Evolutionary conservation across 1,140 invertebrate species (phyloP).

Genomic region (Propsilocerus akamusi): DNA sequence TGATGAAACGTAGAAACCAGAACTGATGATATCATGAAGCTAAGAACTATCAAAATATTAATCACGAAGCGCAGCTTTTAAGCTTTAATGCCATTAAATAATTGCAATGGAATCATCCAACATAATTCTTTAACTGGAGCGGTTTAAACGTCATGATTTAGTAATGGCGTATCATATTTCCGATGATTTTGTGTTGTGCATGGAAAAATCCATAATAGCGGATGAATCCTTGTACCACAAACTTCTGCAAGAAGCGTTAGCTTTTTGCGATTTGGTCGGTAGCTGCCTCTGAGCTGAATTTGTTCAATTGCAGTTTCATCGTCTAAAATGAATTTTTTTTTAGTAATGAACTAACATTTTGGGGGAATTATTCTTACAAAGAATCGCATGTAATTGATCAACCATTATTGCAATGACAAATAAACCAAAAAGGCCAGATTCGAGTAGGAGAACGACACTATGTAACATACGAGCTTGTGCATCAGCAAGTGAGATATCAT

Average conservation of each 20-base stretch:
- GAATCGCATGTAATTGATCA: slow-evolving; percentile 74
- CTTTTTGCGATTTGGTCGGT: slow-evolving; percentile 43
- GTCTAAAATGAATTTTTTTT: no score
- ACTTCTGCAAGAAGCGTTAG: slow-evolving; percentile 55
- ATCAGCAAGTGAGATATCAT: slow-evolving; percentile 42
- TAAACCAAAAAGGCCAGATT: slow-evolving; percentile 70
- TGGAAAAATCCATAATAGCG: slow-evolving; percentile 39
- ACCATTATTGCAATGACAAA: slow-evolving; percentile 79
- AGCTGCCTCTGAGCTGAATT: slow-evolving; percentile 45
- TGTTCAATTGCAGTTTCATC: slow-evolving; percentile 64
- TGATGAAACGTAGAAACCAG: no score
- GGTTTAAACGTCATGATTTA: slow-evolving; percentile 37
- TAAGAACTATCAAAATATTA: no score
- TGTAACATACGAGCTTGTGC: slow-evolving; percentile 71
- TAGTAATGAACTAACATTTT: not conserved
- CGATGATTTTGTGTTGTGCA: slow-evolving; percentile 33
- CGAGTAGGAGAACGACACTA: slow-evolving; percentile 64
- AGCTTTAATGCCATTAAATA: no score
- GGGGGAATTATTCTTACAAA: slow-evolving; percentile 34
- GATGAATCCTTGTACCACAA: slow-evolving; percentile 52
- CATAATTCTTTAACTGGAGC: no score
- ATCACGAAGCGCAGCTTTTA: no score
- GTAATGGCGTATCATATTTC: slow-evolving; percentile 31
- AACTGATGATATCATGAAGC: no score
- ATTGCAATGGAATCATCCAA: not conserved